Evolutionary conservation across 2,113 vertebrate species (phyloP).

Genomic region (Gallinago undulata): DNA sequence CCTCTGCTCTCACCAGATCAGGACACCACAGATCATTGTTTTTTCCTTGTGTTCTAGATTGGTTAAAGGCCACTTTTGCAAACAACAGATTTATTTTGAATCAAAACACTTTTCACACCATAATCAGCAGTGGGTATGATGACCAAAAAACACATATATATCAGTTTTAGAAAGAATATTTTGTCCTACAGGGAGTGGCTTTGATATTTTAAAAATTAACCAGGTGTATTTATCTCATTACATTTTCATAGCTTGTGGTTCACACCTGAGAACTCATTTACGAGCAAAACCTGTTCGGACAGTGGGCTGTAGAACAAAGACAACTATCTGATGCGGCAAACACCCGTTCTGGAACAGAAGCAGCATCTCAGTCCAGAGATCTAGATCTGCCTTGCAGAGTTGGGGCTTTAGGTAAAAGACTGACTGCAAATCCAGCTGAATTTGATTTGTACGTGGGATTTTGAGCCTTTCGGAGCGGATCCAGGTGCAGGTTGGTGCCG

Average conservation of each 20-base stretch:
- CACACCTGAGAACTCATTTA: neutral
- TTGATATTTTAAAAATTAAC: neutral
- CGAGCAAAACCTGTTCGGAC: neutral
- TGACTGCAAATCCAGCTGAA: neutral
- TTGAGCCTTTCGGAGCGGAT: neutral
- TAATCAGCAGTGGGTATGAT: fast-evolving
- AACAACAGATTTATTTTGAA: neutral
- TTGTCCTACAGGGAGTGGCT: neutral
- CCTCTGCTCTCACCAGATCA: neutral
- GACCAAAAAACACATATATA: fast-evolving
- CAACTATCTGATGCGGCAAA: neutral
- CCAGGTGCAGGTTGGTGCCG: neutral
- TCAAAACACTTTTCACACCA: neutral
- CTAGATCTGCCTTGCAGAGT: neutral
- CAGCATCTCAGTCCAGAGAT: neutral
- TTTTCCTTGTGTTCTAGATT: neutral
- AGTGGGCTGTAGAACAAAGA: neutral
- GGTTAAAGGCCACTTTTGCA: neutral
- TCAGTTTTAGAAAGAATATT: neutral
- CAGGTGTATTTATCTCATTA: neutral
- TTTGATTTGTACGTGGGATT: fast-evolving
- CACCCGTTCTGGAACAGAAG: fast-evolving
- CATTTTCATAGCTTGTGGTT: neutral
- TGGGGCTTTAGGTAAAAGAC: neutral
- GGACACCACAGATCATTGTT: neutral